Evolutionary conservation across 1,140 invertebrate species (phyloP).

Genomic region (Araneus ventricosus): DNA sequence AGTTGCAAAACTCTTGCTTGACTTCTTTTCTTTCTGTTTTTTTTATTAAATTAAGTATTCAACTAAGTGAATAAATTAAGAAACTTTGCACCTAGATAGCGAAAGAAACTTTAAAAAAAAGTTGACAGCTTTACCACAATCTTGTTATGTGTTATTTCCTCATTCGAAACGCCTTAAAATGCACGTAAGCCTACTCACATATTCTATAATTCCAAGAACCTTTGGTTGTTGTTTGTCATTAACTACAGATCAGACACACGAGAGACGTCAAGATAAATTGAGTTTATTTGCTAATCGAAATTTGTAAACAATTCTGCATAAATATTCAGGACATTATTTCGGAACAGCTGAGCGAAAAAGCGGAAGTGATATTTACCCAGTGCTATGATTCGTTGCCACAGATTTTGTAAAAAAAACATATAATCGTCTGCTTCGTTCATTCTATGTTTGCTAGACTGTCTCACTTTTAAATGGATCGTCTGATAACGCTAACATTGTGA

Average conservation of each 20-base stretch:
- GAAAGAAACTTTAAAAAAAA: neutral
- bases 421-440: neutral
- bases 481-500: neutral
- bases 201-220: neutral
- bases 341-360: conserved; percentile 1
- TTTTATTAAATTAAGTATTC: neutral
- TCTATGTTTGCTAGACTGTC: conserved; percentile 12
- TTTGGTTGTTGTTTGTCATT: neutral
- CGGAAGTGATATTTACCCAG: neutral
- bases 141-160: neutral
- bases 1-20: no score
- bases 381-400: neutral
- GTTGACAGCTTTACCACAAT: neutral
- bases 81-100: neutral
- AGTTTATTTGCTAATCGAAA: neutral
- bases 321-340: neutral
- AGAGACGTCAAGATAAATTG: neutral
- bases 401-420: neutral
- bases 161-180: neutral
- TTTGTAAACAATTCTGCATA: conserved; percentile 31
- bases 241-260: neutral
- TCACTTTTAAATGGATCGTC: neutral
- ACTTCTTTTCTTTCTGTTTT: no score
- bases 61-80: neutral
- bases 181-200: neutral